Base-by-base conservation (phyloP, 1,140 invertebrate species). In the Drosophila lowei region DNA sequence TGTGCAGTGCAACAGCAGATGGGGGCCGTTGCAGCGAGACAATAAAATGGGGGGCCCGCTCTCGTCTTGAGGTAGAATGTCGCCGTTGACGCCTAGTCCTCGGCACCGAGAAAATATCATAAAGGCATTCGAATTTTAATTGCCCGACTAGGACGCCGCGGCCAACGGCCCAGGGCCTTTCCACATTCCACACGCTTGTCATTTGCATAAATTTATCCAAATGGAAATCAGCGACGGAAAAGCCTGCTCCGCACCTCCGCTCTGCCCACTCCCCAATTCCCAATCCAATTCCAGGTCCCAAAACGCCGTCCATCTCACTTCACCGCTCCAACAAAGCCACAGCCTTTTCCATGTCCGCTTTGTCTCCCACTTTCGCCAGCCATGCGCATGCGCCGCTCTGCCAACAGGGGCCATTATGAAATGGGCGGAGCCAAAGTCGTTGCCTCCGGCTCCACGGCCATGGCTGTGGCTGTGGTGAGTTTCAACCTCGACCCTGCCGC, bases 151-250 rank as follows among this genome's bases (percentile, higher is more conserved):
- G 73, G 81, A 61, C 60, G 61, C 53, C 25, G 41, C 59, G 56
- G 56, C 70, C 64, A 18, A 58, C 72, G 64, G 72, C 71, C 34
- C 9, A 1, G 34, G 34, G 34, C 63, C 68, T 80, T 83, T 74
- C 61, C 79, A 83, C 78, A 81, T 86, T 81, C n/a, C n/a, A n/a
- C n/a, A n/a, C 64, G 71, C 47, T 50, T 47, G 56, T 74, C 83
- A 80, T 88, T 88, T 83, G 73, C 76, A 86, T 88, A 86, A 78
- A 75, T 75, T 86, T 88, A 86, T 86, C 77, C 65, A 55, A 81
- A 81, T 67, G 64, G 58, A 88, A 85, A 86, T 81, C 83, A 77
- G 73, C 81, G 59, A 72, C 74, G 74, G 83, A 65, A 88, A 86
- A 86, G 54, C 61, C 57, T 41, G 78, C 46, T 66, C 74, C 50